Base-by-base conservation (phyloP, 2,113 vertebrate genomes). In the Campylomormyrus tamandua region DNA sequence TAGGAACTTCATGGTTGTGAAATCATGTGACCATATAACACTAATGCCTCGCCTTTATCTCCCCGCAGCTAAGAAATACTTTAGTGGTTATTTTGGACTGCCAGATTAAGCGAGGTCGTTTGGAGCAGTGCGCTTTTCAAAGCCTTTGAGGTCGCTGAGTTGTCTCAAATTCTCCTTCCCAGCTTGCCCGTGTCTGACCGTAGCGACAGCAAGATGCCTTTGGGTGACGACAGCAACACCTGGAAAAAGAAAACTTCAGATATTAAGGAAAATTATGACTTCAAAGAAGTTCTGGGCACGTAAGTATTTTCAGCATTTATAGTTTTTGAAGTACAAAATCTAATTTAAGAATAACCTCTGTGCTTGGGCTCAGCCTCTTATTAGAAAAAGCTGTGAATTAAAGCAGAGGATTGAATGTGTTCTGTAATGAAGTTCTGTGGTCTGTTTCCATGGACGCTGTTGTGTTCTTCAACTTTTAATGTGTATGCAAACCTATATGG, bases 231-330 rank as follows among this genome's bases (percentile, higher is more conserved):
- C 13, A 94, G 94, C 93, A 94, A 94, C 89, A 92, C 91, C 58
- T 96, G 96, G 96, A 96, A 96, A 93, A 96, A 96, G 93, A 96
- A 95, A 93, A 96, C 95, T 2, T 91, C 93, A 0, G 95, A 95
- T 84, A 94, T 96, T 92, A 96, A 95, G 92, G 96, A 96, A 90
- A 94, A 94, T 83, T 96, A 95, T 74, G 96, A 96, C 93, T 96
- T 96, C 91, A 96, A 96, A 91, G 95, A 96, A 0, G 91, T 95
- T 87, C 92, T 96, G 92, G 96, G 96, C 90, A 96, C 95, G 96
- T 96, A 94, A 96, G 96, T 96, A 87, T 90, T 85, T 45, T 88
- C 89, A 50, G 53, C 50, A n/a, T 45, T 90, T 74, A 42, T 19
- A 21, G 8, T 87, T 39, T 87, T 52, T 52, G 31, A 39, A 19